Conservation (phyloP, 2,797 vertebrate genomes). For the Neosalanx taihuensis region DNA sequence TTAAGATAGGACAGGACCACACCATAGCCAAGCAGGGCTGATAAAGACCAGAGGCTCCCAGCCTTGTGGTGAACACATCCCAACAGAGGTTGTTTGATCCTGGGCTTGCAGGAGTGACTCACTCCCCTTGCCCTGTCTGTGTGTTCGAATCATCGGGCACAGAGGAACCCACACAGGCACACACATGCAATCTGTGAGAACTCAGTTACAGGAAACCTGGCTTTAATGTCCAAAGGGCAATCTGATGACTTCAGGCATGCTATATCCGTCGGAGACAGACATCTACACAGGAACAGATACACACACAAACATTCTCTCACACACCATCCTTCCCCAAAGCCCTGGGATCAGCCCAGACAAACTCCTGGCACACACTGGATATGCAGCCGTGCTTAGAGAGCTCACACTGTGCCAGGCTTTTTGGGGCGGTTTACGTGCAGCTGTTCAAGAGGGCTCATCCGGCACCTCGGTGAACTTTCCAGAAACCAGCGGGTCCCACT, state of each 20-base stretch:
- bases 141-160: constrained; percentile 37
- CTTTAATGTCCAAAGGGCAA: constrained; percentile 40
- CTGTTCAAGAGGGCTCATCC: constrained; percentile 52
- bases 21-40: constrained; percentile 28
- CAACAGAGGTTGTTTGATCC: constrained; percentile 61
- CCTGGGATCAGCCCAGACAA: constrained; percentile 54
- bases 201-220: constrained; percentile 39
- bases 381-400: constrained; percentile 33
- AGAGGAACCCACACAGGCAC: constrained; percentile 8
- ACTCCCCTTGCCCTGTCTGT: constrained; percentile 35
- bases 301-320: constrained; percentile 4
- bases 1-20: constrained; percentile 39
- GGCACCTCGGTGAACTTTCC: constrained; percentile 42
- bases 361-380: constrained; percentile 49
- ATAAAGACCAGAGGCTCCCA: constrained; percentile 50
- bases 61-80: constrained; percentile 47
- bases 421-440: constrained; percentile 50
- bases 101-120: constrained; percentile 52
- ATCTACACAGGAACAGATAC: constrained; percentile 8
- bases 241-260: constrained; percentile 63
- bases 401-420: constrained; percentile 43
- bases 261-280: constrained; percentile 52
- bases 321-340: constrained; percentile 42
- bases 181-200: constrained; percentile 35
- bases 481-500: constrained; percentile 24